Base-by-base conservation (phyloP, 2,888 invertebrate species). In the Torymus aiolomorphi region DNA sequence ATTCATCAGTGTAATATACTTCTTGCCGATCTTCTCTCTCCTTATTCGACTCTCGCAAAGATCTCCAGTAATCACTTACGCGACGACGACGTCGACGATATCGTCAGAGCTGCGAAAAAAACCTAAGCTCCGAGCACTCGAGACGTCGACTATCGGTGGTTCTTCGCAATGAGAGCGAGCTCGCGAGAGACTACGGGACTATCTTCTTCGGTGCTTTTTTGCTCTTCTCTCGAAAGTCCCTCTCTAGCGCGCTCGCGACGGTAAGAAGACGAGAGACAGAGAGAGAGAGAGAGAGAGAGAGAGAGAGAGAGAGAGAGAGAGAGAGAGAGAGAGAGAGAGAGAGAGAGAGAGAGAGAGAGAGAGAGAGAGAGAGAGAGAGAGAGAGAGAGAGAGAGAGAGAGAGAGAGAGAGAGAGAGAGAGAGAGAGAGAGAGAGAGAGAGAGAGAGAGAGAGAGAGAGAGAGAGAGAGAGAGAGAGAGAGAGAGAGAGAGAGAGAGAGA, bases 31-130 rank as follows among this genome's bases (percentile, higher is more conserved):
- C 54, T 31, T n/a, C 52, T 42, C 8, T 42, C 42, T 42, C 42
- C 42, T 42, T 42, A 42, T 54, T 24, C 8, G 65, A 72, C 67
- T 72, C 61, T 2, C 57, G 10, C 71, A 56, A 16, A 63, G 76
- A 76, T 76, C 71, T 16, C 31, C 57, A 63, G 76, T 76, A 80
- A 80, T 76, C 80, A 76, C 75, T 80, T 76, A 72, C 56, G 79
- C 66, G 75, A 65, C 70, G 61, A 59, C 71, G 66, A 66, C 63
- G 75, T 52, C 57, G 56, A 71, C 65, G 71, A 57, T 71, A 70
- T 70, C 70, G 69, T 56, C 66, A 20, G 14, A 42, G 49, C 13
- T 49, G 4, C 31, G 11, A 49, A 67, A 62, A 73, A 77, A 61
- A 18, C 57, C 63, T n/a, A 57, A 71, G 62, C 42, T 49, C 31